Percentiles rank a stretch among this genome's conserved stretches.
These are phyloP conservation scores for Mactra quadrangularis DNA, from an alignment of 1,140 invertebrate genomes.

Conservation along the genomic window DNA sequence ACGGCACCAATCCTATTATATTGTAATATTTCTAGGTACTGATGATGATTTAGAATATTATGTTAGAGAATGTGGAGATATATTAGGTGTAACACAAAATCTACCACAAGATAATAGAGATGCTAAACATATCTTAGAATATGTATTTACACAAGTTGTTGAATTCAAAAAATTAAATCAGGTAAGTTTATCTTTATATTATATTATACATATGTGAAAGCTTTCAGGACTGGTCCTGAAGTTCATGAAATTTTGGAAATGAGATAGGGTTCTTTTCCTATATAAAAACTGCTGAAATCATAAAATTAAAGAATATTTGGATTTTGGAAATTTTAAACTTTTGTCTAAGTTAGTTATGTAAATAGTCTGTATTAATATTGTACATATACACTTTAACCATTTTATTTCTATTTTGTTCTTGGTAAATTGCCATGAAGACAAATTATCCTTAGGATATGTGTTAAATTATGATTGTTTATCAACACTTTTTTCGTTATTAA, in stretches of 20 bases:
- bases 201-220: too few relatives aligned
- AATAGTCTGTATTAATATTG: not conserved
- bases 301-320: too few relatives aligned
- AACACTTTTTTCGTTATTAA: too few relatives aligned
- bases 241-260: not conserved
- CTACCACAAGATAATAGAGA: conserved; percentile 82
- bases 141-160: conserved; percentile 85
- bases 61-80: conserved; percentile 94
- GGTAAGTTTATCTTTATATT: conserved; percentile 65
- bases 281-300: too few relatives aligned
- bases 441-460: too few relatives aligned
- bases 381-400: not conserved
- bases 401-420: too few relatives aligned
- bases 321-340: not conserved
- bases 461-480: too few relatives aligned
- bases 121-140: conserved; percentile 86
- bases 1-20: too few relatives aligned
- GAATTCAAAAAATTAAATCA: conserved; percentile 86
- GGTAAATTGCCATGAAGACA: too few relatives aligned
- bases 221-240: too few relatives aligned
- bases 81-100: conserved; percentile 86
- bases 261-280: too few relatives aligned
- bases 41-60: conserved; percentile 93
- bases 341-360: not conserved
- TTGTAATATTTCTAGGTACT: conserved; percentile 82